phyloP scores from a whole-genome alignment of 2,888 invertebrate genomes.

The Papilio gigon region DNA sequence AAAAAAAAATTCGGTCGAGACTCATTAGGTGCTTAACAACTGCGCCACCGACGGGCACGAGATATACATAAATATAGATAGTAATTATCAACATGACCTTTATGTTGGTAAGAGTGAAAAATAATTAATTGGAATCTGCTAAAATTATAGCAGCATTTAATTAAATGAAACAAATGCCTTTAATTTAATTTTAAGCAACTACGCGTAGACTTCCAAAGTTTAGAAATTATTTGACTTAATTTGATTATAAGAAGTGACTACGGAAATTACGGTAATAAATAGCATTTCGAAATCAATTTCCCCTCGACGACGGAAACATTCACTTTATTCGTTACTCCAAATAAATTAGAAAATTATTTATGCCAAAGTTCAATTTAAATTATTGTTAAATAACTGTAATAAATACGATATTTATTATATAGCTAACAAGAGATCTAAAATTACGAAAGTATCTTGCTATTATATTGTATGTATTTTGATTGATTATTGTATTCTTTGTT shows the following conservation, averaged over 20 bases:
- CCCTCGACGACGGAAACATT: conserved; percentile 22
- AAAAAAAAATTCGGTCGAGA: too few relatives aligned
- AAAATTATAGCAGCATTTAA: conserved; percentile 5
- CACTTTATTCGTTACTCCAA: conserved; percentile 16
- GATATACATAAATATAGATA: too few relatives aligned
- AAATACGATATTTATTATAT: not conserved
- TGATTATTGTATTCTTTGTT: too few relatives aligned
- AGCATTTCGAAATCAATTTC: conserved; percentile 32
- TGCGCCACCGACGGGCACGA: too few relatives aligned
- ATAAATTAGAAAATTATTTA: conserved; percentile 23
- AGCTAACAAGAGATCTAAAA: not conserved
- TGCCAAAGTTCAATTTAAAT: conserved; percentile 5
- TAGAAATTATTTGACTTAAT: conserved; percentile 21
- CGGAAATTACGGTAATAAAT: conserved; percentile 21
- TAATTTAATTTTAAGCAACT: conserved; percentile 11
- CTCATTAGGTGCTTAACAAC: too few relatives aligned
- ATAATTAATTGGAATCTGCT: not conserved
- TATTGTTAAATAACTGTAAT: not conserved
- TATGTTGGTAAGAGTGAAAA: not conserved
- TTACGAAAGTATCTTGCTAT: not conserved
- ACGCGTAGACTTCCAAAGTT: conserved; percentile 15
- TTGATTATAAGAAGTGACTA: conserved; percentile 15
- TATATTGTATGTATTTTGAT: too few relatives aligned
- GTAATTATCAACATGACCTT: too few relatives aligned
- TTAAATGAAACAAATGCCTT: conserved; percentile 12